phyloP scores from a whole-genome alignment of 2,113 vertebrate species.

The Eidolon helvum region DNA sequence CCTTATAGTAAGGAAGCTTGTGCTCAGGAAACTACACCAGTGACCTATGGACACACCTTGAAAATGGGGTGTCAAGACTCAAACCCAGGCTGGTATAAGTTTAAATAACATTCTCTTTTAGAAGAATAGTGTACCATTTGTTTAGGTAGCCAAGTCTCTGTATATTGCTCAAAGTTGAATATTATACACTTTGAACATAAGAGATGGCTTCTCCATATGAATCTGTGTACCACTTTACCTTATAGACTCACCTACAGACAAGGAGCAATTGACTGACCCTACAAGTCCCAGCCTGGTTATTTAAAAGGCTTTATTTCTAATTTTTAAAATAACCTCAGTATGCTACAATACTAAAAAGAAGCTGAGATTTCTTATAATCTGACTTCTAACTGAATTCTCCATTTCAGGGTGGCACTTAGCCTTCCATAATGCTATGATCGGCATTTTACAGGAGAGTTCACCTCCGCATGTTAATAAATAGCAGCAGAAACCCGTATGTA shows the following conservation, averaged over 20 bases:
- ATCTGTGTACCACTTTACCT: background rate
- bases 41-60: background rate
- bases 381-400: background rate
- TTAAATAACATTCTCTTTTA: background rate
- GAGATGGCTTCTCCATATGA: background rate
- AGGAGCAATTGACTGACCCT: background rate
- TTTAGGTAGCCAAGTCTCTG: background rate
- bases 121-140: background rate
- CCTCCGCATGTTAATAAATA: constrained; percentile 57
- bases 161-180: background rate
- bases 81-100: background rate
- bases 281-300: background rate
- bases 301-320: constrained; percentile 1
- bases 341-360: background rate
- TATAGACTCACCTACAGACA: background rate
- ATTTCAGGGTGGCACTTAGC: background rate
- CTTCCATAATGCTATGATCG: background rate
- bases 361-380: background rate
- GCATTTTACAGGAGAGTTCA: constrained; percentile 40
- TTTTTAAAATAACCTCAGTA: background rate
- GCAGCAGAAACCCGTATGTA: constrained; percentile 34
- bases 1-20: background rate
- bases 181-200: background rate
- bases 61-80: background rate
- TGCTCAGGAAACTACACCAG: background rate